Conservation (phyloP, 2,113 vertebrate species). For the Paracanthobrama guichenoti region DNA sequence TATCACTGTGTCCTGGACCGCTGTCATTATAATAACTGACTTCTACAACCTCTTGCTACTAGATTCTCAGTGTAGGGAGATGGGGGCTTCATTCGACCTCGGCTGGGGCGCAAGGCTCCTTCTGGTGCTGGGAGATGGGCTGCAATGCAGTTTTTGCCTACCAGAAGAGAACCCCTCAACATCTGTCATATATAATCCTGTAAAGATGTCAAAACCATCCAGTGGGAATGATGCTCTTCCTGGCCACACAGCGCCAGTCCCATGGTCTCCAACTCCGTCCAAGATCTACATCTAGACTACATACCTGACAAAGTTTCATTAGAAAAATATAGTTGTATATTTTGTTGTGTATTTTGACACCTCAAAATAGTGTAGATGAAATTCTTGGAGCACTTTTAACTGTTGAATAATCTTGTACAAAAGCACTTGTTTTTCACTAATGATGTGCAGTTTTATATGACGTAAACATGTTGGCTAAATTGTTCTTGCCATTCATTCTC, state of each 20-base stretch:
- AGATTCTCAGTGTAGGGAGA: constrained; percentile 57
- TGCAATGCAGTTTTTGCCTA: constrained; percentile 57
- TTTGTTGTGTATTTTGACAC: background rate
- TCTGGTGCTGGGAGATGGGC: constrained; percentile 55
- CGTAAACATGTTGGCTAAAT: too few relatives aligned
- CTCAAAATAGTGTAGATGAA: background rate
- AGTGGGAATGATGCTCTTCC: constrained; percentile 44
- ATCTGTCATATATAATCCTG: constrained; percentile 61
- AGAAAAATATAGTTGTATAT: background rate
- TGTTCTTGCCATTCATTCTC: too few relatives aligned
- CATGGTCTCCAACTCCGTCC: constrained; percentile 38
- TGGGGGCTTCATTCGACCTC: constrained; percentile 60
- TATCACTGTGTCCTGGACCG: constrained; percentile 61
- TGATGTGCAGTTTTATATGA: background rate
- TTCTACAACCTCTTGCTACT: constrained; percentile 61
- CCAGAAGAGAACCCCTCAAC: constrained; percentile 18
- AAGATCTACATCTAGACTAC: constrained; percentile 69
- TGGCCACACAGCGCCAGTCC: background rate
- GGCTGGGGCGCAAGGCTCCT: constrained; percentile 46
- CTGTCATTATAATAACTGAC: constrained; percentile 55
- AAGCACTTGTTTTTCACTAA: background rate
- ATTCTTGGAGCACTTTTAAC: background rate
- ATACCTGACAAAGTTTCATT: background rate
- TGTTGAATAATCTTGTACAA: background rate
- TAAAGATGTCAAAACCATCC: constrained; percentile 45